Evolutionary conservation across 1,140 invertebrate genomes (phyloP), one percentile per base, ranked within the genome.

Genomic region (Leptoteleia sp.): DNA sequence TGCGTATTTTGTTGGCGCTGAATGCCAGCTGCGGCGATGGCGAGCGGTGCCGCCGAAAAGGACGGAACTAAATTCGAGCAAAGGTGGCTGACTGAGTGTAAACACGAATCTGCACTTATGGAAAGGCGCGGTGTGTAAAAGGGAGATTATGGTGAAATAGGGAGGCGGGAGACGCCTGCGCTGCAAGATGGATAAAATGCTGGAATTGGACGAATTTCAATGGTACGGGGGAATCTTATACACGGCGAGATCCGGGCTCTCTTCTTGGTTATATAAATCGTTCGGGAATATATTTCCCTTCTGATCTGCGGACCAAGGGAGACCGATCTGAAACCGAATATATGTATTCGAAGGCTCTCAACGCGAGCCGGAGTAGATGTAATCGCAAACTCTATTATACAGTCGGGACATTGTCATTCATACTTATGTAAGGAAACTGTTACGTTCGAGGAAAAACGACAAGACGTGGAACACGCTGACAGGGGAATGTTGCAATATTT

Each of bases 91-190:
- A 72, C 75, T 61, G 61, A 78, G 67, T 78, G 67, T 72, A 70
- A 72, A 78, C 75, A 78, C 67, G 75, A 72, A 72, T 78, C 61
- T 62, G 67, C 75, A 78, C 75, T 78, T 72, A 72, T 72, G 61
- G 75, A 72, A 71, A 70, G 52, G 37, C 37, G 42, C 59, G 65
- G 59, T 45, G 42, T 77, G 65, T 57, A 71, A 77, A 77, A 70
- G 64, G 65, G 57, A 76, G 65, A 70, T 70, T 76, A 76, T 76
- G 57, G 73, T 59, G 65, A 71, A 77, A 62, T 65, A 43, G 45
- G 57, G 35, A 62, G 50, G 54, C 70, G 42, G 15, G 57, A 55
- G 59, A 73, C 42, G 47, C 9, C 9, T n/a, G 35, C 37, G 22
- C 4, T 16, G 22, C 16, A 62, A 76, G 54, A 61, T 75, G 35